These are phyloP conservation scores for Catharus ustulatus DNA, from an alignment of 2,797 vertebrate species.

Conservation along the genomic window DNA sequence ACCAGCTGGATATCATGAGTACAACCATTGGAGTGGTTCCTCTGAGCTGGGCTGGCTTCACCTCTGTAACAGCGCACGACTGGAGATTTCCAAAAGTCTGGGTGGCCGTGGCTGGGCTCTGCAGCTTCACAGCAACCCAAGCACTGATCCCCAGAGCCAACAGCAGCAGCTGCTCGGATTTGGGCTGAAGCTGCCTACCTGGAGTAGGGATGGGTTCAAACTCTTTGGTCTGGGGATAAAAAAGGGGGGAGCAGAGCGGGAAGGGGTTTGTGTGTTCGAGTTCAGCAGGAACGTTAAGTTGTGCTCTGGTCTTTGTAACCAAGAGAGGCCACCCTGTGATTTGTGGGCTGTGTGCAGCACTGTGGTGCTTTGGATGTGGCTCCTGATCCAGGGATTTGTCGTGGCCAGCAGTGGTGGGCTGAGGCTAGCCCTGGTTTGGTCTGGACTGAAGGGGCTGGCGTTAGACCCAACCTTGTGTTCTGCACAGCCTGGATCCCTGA, in stretches of 20 bases:
- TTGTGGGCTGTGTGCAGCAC: background rate
- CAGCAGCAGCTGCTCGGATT: background rate
- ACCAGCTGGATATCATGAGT: background rate
- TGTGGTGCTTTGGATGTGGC: rapidly evolving
- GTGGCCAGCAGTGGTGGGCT: background rate
- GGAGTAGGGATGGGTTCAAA: background rate
- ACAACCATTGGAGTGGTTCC: background rate
- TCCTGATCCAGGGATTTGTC: background rate
- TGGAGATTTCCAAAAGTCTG: background rate
- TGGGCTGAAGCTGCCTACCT: background rate
- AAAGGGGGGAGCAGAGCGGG: rapidly evolving
- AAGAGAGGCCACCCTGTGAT: background rate
- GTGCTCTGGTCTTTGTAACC: background rate
- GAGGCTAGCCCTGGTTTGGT: background rate
- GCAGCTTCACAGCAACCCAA: background rate
- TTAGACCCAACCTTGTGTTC: rapidly evolving
- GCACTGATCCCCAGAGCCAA: background rate
- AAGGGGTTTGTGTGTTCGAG: rapidly evolving
- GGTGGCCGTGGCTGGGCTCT: background rate
- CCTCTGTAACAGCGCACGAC: background rate
- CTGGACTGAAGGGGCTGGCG: background rate
- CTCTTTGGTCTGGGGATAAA: rapidly evolving
- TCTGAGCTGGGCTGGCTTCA: background rate
- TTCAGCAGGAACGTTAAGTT: background rate
- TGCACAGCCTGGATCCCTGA: background rate